Conservation (phyloP, 1,140 invertebrate species). For the Arctopsyche grandis region DNA sequence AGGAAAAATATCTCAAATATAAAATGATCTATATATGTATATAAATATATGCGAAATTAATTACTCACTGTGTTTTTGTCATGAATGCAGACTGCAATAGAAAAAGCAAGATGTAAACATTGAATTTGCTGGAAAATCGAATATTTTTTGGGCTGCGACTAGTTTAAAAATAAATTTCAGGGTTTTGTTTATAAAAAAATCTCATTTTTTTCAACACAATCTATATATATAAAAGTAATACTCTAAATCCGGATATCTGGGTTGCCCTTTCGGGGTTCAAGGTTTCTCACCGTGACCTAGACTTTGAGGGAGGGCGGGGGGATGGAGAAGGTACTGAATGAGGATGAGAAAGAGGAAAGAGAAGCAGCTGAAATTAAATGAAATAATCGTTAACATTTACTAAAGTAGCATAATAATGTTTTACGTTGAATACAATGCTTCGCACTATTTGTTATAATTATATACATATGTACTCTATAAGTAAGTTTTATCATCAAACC, state of each 20-base stretch:
- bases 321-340: neutral
- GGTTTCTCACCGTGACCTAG: slow-evolving; percentile 20
- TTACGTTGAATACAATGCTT: neutral
- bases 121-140: too few species aligned
- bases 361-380: neutral
- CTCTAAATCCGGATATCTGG: slow-evolving; percentile 16
- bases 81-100: too few species aligned
- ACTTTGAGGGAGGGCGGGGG: neutral
- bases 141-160: too few species aligned
- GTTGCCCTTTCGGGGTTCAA: slow-evolving; percentile 22
- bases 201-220: neutral
- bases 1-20: too few species aligned
- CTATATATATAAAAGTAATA: neutral
- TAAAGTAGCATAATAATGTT: neutral
- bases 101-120: too few species aligned
- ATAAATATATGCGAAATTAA: too few species aligned
- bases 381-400: slow-evolving; percentile 22
- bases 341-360: slow-evolving; percentile 1
- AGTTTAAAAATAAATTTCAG: neutral
- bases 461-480: too few species aligned
- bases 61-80: too few species aligned
- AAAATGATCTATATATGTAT: too few species aligned
- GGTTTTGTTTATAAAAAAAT: neutral
- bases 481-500: too few species aligned
- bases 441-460: too few species aligned